Percentiles rank a stretch among this genome's conserved stretches.
Evolutionary conservation across 2,888 invertebrate species (phyloP).

Genomic region (Macrophya alboannulata): DNA sequence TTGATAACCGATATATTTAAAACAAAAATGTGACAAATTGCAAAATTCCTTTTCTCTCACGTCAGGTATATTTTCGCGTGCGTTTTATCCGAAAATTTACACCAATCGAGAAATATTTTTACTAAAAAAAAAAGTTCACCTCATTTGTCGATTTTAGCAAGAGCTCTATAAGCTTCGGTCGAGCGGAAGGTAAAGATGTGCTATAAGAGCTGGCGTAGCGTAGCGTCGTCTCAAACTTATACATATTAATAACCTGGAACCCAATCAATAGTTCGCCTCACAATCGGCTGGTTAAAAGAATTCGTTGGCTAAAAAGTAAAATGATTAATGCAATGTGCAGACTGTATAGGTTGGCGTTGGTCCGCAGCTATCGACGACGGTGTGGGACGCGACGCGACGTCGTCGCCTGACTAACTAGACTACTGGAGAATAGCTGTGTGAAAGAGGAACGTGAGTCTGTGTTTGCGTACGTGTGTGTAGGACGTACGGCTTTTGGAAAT

Average conservation of each 20-base stretch:
- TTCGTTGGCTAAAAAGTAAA: slow-evolving; percentile 49
- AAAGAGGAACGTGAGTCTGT: neutral
- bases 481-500: slow-evolving; percentile 11
- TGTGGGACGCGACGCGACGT: slow-evolving; percentile 7
- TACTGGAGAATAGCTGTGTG: neutral
- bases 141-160: slow-evolving; percentile 26
- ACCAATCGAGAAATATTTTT: slow-evolving; percentile 6
- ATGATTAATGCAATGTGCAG: slow-evolving; percentile 44
- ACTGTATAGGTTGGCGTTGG: neutral
- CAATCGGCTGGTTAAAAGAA: slow-evolving; percentile 43
- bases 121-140: neutral
- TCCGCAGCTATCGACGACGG: slow-evolving; percentile 10
- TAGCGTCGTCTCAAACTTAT: slow-evolving; percentile 1
- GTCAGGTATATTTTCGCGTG: neutral
- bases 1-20: neutral
- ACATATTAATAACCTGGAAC: slow-evolving; percentile 41
- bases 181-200: slow-evolving; percentile 22
- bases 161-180: neutral
- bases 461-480: neutral
- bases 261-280: slow-evolving; percentile 44
- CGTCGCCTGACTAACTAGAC: slow-evolving; percentile 34
- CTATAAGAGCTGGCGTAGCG: neutral
- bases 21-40: slow-evolving; percentile 7
- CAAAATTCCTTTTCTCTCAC: neutral
- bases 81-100: neutral